Evolutionary conservation across 2,113 vertebrate species (phyloP).

Genomic region (Pardalotus punctatus): DNA sequence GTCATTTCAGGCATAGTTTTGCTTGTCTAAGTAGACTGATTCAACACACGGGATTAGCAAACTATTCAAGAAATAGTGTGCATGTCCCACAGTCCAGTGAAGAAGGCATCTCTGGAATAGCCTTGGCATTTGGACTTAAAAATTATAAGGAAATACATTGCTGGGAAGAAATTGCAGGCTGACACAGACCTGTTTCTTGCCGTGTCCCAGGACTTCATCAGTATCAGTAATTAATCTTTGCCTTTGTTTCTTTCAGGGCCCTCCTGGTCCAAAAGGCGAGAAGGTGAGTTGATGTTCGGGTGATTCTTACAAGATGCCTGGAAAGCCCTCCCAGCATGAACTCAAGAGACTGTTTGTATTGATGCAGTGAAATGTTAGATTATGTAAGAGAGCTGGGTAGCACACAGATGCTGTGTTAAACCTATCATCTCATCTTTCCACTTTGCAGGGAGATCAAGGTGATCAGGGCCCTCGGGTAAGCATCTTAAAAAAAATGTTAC

Average conservation of each 20-base stretch:
- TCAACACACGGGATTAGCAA: neutral
- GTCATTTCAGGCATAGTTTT: neutral
- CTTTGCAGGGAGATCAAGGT: slow-evolving; percentile 96
- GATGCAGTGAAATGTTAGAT: slow-evolving; percentile 55
- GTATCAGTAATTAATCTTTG: neutral
- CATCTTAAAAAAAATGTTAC: slow-evolving; percentile 75
- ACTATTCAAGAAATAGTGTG: neutral
- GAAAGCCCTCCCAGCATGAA: slow-evolving; percentile 50
- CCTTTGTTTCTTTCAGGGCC: slow-evolving; percentile 78
- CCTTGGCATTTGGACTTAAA: neutral
- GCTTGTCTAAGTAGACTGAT: neutral
- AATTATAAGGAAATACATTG: neutral
- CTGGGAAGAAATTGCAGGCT: neutral
- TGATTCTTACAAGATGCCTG: neutral
- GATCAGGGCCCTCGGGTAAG: slow-evolving; percentile 99
- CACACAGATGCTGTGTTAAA: slow-evolving; percentile 70
- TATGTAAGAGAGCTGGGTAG: slow-evolving; percentile 66
- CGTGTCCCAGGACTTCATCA: neutral
- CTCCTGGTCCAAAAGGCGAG: slow-evolving; percentile 91
- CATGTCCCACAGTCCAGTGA: neutral
- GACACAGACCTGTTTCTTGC: neutral
- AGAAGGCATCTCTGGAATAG: neutral
- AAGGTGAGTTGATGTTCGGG: slow-evolving; percentile 84
- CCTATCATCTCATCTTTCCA: slow-evolving; percentile 74
- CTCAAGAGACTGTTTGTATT: slow-evolving; percentile 30